Evolutionary conservation across 1,140 invertebrate species (phyloP).

Genomic region (Ridgeia piscesae): DNA sequence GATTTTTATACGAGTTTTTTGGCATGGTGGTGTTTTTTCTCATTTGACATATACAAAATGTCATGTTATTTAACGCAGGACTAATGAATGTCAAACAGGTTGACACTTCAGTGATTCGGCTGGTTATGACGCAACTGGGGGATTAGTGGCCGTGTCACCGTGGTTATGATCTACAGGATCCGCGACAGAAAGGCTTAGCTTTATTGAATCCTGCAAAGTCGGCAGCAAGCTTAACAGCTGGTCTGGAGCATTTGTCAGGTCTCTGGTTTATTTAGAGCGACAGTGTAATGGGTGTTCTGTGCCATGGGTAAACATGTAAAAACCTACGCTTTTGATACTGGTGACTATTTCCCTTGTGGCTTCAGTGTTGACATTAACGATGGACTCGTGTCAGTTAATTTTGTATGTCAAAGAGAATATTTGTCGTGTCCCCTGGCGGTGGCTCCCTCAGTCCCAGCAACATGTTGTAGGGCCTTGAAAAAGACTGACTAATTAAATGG

Average conservation of each 20-base stretch:
- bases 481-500: too few relatives aligned
- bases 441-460: too few relatives aligned
- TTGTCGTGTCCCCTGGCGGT: too few relatives aligned
- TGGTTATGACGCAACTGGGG: background rate
- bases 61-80: background rate
- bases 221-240: background rate
- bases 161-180: background rate
- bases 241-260: background rate
- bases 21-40: background rate
- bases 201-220: background rate
- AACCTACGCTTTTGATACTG: background rate
- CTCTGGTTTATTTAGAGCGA: background rate
- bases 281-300: too few relatives aligned
- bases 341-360: background rate
- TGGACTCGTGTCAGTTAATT: too few relatives aligned
- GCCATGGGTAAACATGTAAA: too few relatives aligned
- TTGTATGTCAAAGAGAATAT: too few relatives aligned
- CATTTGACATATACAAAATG: background rate
- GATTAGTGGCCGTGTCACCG: background rate
- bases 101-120: background rate
- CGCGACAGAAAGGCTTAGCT: background rate
- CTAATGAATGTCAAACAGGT: background rate
- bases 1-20: background rate
- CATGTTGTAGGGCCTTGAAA: too few relatives aligned
- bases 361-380: too few relatives aligned